Base-by-base conservation (phyloP, 2,113 vertebrate species). In the Toxotes jaculatrix region DNA sequence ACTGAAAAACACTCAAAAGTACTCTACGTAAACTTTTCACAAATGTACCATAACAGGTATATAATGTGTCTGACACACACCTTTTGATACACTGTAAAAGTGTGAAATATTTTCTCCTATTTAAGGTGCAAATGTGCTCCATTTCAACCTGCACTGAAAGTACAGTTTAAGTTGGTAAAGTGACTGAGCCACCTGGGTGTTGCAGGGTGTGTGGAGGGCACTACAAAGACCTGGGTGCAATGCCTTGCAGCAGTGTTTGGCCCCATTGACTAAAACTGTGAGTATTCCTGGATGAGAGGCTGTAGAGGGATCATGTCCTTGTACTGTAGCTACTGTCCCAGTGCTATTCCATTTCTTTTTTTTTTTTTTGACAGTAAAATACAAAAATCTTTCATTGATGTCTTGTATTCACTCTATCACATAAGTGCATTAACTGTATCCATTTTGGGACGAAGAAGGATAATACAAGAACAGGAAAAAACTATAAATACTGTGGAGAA, bases 181-280 rank as follows among this genome's bases (percentile, higher is more conserved):
- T 61, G 34, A 62, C 17, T 38, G 32, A 51, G 11, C 8, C 55
- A 27, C 66, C 8, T 32, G 45, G 23, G 21, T 78, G 21, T 56
- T 62, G 36, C 65, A 57, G 9, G 21, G 38, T 27, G 27, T 27
- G 27, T 1, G 27, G 27, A 27, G 27, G 27, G 49, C 6, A 71
- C 34, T 72, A 68, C 65, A 79, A 75, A 79, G 59, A 62, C 67
- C 38, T 60, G 36, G 23, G 38, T 73, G 27, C 27, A 74, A 49
- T 86, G 63, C 64, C 82, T 56, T 13, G 51, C 59, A 74, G 74
- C 51, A 1, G 17, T 43, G 70, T 77, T 80, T 74, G 69, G 64
- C 57, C 59, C 56, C 40, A 65, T 45, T 77, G 57, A 80, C 70
- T 74, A 76, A 70, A 88, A 68, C 71, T 21, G 11, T 17, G 55